Evolutionary conservation across 2,797 vertebrate species (phyloP).

Genomic region (Pampus argenteus): DNA sequence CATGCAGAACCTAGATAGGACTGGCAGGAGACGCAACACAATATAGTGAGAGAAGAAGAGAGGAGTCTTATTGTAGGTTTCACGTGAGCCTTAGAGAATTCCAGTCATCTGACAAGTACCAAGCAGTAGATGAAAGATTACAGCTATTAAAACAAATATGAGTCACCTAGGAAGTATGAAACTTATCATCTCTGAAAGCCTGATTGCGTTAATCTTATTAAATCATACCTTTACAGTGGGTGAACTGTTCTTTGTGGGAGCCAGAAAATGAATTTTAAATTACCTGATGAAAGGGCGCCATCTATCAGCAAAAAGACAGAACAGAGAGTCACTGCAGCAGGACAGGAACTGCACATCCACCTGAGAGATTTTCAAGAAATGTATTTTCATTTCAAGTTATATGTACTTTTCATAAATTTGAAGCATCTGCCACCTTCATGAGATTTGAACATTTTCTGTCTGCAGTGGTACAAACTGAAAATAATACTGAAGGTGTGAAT

Average conservation of each 20-base stretch:
- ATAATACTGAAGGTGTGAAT: background rate
- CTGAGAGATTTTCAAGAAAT: too few relatives aligned
- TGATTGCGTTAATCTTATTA: conserved; percentile 53
- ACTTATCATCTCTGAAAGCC: conserved; percentile 38
- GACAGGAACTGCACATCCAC: background rate
- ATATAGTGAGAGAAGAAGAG: conserved; percentile 34
- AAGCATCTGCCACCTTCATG: background rate
- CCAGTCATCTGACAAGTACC: conserved; percentile 38
- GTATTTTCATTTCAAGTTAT: too few relatives aligned
- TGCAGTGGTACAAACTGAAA: background rate
- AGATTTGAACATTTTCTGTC: background rate
- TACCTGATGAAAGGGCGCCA: conserved; percentile 58
- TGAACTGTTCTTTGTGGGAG: conserved; percentile 9
- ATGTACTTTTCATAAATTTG: too few relatives aligned
- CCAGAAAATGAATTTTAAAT: background rate
- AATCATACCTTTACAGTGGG: conserved; percentile 36
- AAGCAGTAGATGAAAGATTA: conserved; percentile 48
- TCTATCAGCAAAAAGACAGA: conserved; percentile 51
- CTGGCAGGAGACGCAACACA: conserved; percentile 58
- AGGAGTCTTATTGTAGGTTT: conserved; percentile 41
- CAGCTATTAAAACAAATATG: conserved; percentile 48
- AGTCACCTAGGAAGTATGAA: conserved; percentile 35
- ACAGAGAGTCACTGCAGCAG: conserved; percentile 6
- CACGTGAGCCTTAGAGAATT: conserved; percentile 35
- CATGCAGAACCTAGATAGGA: conserved; percentile 70